Evolutionary conservation across 2,888 invertebrate genomes (phyloP).

Genomic region (Malacosoma neustria): DNA sequence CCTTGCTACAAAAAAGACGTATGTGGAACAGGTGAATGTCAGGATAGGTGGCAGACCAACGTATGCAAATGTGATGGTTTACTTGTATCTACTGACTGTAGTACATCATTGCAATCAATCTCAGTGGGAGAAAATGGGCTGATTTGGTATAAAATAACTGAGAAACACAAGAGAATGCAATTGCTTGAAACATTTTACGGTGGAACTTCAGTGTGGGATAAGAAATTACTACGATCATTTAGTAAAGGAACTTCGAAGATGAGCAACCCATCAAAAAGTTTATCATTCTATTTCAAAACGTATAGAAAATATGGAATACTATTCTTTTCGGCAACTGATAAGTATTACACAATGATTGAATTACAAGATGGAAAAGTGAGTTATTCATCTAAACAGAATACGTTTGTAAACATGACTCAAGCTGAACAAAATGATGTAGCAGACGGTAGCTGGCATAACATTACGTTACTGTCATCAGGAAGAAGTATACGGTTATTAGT

Average conservation of each 20-base stretch:
- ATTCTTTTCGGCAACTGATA: conserved; percentile 90
- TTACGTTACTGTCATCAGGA: conserved; percentile 82
- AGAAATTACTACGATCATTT: conserved; percentile 33
- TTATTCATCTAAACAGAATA: conserved; percentile 86
- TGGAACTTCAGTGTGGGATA: conserved; percentile 82
- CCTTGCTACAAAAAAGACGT: conserved; percentile 76
- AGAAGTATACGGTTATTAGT: conserved; percentile 82
- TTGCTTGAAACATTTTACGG: conserved; percentile 86
- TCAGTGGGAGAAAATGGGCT: conserved; percentile 86
- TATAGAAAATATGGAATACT: conserved; percentile 85
- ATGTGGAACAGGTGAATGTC: conserved; percentile 80
- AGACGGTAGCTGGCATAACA: conserved; percentile 93
- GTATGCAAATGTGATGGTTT: conserved; percentile 82
- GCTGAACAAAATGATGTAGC: conserved; percentile 75
- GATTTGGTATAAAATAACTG: conserved; percentile 85
- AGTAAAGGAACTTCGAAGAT: conserved; percentile 41
- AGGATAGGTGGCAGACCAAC: conserved; percentile 88
- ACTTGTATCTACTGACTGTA: conserved; percentile 86
- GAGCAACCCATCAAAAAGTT: conserved; percentile 78
- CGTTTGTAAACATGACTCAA: conserved; percentile 88
- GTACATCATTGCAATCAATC: conserved; percentile 84
- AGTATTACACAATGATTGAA: conserved; percentile 89
- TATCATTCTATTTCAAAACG: conserved; percentile 89
- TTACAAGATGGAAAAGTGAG: conserved; percentile 83
- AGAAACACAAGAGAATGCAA: conserved; percentile 91